A percentile compares a stretch with the other conserved stretches of the same genome.
These are phyloP conservation scores for Sanderia malayensis DNA, from an alignment of 30 jellyfish, hydroid and myxozoan genomes.

Conservation along the genomic window DNA sequence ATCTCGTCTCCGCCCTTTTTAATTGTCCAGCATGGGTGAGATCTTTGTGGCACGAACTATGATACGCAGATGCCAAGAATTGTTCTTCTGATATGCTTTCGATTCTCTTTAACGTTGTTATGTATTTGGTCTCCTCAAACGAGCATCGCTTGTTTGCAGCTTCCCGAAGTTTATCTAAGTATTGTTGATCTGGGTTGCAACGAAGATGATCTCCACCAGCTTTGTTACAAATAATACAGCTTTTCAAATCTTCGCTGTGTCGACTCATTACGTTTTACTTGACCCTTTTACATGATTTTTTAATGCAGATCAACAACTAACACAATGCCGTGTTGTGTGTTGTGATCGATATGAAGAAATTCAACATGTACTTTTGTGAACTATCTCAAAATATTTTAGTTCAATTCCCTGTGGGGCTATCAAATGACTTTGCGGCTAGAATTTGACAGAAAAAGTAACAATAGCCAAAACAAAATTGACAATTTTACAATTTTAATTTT, in stretches of 20 bases:
- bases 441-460: neutral
- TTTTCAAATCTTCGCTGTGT: neutral
- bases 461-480: neutral
- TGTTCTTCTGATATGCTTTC: conserved; percentile 12
- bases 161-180: conserved; percentile 2
- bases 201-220: neutral
- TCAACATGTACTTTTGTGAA: neutral
- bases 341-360: neutral
- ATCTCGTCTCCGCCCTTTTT: neutral
- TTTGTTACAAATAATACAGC: neutral
- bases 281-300: neutral
- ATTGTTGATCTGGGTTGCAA: neutral
- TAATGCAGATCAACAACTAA: neutral
- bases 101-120: conserved; percentile 5
- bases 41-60: conserved; percentile 17
- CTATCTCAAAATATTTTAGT: neutral
- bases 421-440: neutral
- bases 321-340: neutral
- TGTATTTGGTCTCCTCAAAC: conserved; percentile 12
- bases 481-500: no score
- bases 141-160: neutral
- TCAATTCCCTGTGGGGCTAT: neutral
- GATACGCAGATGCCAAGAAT: neutral
- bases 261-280: neutral
- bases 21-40: conserved; percentile 15